Conservation (phyloP, 2,797 vertebrate species). For the Xiphophorus birchmanni region DNA sequence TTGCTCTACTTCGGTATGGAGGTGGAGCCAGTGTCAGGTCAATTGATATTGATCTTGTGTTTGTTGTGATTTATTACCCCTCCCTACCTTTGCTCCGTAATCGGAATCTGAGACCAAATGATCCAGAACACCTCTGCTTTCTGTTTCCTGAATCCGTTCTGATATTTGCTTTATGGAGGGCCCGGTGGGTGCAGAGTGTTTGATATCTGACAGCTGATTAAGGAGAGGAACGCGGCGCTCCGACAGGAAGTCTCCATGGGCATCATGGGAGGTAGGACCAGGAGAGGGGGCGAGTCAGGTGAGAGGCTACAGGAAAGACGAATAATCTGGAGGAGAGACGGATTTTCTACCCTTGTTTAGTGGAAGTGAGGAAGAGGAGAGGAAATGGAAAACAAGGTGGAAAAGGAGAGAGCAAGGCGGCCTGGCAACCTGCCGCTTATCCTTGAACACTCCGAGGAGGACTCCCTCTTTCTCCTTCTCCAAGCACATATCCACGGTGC, state of each 20-base stretch:
- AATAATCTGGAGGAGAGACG: constrained; percentile 19
- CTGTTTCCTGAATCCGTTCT: constrained; percentile 11
- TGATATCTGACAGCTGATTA: constrained; percentile 86
- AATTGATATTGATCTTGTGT: too few relatives aligned
- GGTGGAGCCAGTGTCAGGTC: too few relatives aligned
- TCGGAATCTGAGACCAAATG: neutral
- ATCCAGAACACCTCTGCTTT: neutral
- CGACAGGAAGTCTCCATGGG: constrained; percentile 77
- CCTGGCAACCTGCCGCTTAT: constrained; percentile 78
- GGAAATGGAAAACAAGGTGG: constrained; percentile 62
- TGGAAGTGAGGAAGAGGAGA: constrained; percentile 36
- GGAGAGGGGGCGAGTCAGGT: constrained; percentile 32
- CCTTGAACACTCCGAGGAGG: constrained; percentile 85
- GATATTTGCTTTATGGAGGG: neutral
- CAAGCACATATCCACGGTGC: constrained; percentile 43
- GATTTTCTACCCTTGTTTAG: constrained; percentile 3
- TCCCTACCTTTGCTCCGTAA: too few relatives aligned
- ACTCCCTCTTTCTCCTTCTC: constrained; percentile 56
- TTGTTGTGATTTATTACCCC: too few relatives aligned
- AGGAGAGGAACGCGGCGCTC: constrained; percentile 75
- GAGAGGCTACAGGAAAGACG: constrained; percentile 14
- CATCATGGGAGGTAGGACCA: constrained; percentile 59
- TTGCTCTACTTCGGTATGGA: too few relatives aligned
- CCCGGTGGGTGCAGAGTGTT: constrained; percentile 63
- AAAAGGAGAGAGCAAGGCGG: constrained; percentile 68